These are phyloP conservation scores for Poecilia gillii DNA, from an alignment of 2,797 vertebrate genomes.

Conservation along the genomic window DNA sequence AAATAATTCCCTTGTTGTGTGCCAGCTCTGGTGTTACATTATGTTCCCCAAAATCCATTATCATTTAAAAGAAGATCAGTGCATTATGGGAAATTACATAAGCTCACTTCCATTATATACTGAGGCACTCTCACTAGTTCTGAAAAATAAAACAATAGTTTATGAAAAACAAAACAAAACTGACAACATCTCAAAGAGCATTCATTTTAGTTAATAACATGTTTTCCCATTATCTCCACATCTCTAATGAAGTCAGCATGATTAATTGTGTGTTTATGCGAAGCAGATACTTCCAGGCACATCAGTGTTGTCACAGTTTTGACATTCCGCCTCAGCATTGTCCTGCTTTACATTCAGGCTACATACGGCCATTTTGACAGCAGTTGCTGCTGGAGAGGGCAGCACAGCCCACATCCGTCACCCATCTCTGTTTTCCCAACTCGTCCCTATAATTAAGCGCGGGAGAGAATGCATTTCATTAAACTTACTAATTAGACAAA, in stretches of 20 bases:
- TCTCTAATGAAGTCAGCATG: constrained; percentile 21
- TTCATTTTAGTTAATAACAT: constrained; percentile 8
- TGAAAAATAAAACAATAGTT: not conserved
- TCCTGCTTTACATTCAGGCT: constrained; percentile 46
- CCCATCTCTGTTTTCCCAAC: constrained; percentile 31
- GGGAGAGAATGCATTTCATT: constrained; percentile 47
- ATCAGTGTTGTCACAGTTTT: constrained; percentile 29
- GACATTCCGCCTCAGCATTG: constrained; percentile 29
- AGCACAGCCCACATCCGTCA: constrained; percentile 27
- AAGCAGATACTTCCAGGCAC: constrained; percentile 18
- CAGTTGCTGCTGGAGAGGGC: constrained; percentile 29
- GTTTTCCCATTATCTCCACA: constrained; percentile 18
- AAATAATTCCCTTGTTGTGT: constrained; percentile 12
- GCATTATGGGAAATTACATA: constrained; percentile 16
- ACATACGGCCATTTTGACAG: constrained; percentile 29
- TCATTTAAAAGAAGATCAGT: constrained; percentile 1
- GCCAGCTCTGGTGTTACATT: constrained; percentile 9
- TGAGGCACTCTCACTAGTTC: constrained; percentile 8
- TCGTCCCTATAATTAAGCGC: constrained; percentile 47
- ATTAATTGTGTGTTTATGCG: constrained; percentile 19
- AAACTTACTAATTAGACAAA: constrained; percentile 58
- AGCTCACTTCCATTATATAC: constrained; percentile 7
- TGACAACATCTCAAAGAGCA: not conserved
- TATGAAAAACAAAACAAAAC: constrained; percentile 14
- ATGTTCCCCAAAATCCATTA: constrained; percentile 23